Evolutionary conservation across 2,888 invertebrate genomes (phyloP).

Genomic region (Pollenia griseotomentosa): DNA sequence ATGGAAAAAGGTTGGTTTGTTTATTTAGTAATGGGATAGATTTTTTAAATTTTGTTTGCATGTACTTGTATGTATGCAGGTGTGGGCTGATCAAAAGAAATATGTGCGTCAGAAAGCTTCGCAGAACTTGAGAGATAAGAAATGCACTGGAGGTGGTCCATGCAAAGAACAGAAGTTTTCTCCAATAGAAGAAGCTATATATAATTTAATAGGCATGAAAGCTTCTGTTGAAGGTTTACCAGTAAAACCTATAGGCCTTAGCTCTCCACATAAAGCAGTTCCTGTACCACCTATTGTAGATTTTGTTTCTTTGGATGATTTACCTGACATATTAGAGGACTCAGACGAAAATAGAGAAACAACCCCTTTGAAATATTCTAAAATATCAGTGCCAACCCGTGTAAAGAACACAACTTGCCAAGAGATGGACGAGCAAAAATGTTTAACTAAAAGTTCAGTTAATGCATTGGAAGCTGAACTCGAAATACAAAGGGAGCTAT

Average conservation of each 20-base stretch:
- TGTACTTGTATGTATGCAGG: background rate
- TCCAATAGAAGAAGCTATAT: too few relatives aligned
- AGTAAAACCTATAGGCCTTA: conserved; percentile 1
- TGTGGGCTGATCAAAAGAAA: background rate
- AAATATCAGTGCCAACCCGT: too few relatives aligned
- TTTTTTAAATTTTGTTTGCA: background rate
- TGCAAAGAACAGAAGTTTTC: background rate
- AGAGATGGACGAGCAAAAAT: too few relatives aligned
- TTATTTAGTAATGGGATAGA: background rate
- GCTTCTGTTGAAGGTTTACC: background rate
- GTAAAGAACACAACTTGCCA: too few relatives aligned
- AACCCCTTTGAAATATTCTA: background rate
- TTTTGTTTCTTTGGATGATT: conserved; percentile 4
- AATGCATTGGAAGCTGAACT: conserved; percentile 6
- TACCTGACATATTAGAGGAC: background rate
- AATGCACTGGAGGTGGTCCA: background rate
- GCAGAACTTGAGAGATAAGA: conserved; percentile 1
- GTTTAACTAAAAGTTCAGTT: too few relatives aligned
- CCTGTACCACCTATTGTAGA: background rate
- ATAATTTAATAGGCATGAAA: background rate
- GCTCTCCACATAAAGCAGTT: background rate
- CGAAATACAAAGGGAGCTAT: background rate
- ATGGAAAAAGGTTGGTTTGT: conserved; percentile 16
- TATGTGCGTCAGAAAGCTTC: conserved; percentile 12
- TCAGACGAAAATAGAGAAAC: background rate